These are phyloP conservation scores for Galagoides demidoff DNA, from an alignment of 2,797 vertebrate genomes.

Conservation along the genomic window DNA sequence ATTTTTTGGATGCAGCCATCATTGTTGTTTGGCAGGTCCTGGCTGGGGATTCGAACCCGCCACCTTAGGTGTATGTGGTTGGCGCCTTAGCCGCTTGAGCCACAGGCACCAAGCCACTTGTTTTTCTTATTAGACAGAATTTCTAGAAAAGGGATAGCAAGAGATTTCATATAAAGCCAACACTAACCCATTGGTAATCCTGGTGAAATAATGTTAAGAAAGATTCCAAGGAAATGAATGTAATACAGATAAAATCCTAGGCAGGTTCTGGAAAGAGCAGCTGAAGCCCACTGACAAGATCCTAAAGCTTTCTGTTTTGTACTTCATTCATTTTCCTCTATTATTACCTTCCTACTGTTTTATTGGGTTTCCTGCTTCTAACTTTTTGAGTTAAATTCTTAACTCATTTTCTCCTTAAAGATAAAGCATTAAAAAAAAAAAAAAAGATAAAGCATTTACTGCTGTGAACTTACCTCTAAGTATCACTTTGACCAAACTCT, in stretches of 20 bases:
- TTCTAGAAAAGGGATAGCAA: not conserved
- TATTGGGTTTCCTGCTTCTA: conserved; percentile 10
- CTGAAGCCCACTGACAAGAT: not conserved
- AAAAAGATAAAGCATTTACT: conserved; percentile 3
- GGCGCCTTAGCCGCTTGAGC: no score
- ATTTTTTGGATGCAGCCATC: no score
- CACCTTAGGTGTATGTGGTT: no score
- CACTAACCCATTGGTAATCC: not conserved
- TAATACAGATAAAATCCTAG: not conserved
- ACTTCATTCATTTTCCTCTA: not conserved
- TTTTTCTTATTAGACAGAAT: not conserved
- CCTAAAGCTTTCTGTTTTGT: not conserved
- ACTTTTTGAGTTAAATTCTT: not conserved
- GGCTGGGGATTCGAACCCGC: no score
- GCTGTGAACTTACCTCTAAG: not conserved
- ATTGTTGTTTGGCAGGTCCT: no score
- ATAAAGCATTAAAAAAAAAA: conserved; percentile 1
- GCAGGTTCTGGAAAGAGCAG: not conserved
- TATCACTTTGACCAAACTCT: not conserved
- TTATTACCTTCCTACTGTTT: not conserved
- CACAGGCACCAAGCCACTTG: no score
- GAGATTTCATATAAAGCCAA: not conserved
- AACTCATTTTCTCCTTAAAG: not conserved
- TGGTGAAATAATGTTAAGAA: not conserved
- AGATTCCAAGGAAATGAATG: not conserved